Conservation (phyloP, 2,113 vertebrate genomes). For the Thamnaconus septentrionalis region DNA sequence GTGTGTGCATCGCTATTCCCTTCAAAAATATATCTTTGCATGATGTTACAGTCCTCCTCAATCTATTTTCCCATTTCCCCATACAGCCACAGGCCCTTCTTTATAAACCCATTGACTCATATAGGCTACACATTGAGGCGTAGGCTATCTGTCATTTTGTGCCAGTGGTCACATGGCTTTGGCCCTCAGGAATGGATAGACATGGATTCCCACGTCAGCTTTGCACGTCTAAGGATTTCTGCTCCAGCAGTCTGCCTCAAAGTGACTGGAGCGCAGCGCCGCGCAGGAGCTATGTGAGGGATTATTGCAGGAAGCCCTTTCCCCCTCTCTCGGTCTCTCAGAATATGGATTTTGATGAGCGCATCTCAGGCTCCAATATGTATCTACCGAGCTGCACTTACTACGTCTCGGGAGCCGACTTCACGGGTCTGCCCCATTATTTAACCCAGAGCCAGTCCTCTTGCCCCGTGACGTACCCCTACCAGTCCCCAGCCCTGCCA, state of each 20-base stretch:
- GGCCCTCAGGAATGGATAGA: slow-evolving; percentile 97
- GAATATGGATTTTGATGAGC: slow-evolving; percentile 99
- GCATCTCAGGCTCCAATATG: slow-evolving; percentile 96
- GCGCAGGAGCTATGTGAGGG: slow-evolving; percentile 91
- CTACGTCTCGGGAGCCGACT: slow-evolving; percentile 97
- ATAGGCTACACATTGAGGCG: slow-evolving; percentile 68
- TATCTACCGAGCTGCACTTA: slow-evolving; percentile 99
- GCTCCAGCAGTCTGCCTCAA: slow-evolving; percentile 96
- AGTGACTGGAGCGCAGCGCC: slow-evolving; percentile 90
- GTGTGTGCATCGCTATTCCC: neutral
- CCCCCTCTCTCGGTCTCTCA: slow-evolving; percentile 81
- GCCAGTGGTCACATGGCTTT: slow-evolving; percentile 98
- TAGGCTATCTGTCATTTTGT: slow-evolving; percentile 93
- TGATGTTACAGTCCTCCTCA: slow-evolving; percentile 4
- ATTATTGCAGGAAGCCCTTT: slow-evolving; percentile 81
- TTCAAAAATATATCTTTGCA: slow-evolving; percentile 16
- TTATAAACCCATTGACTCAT: slow-evolving; percentile 61
- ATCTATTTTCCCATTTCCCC: slow-evolving; percentile 48
- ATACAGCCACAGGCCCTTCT: slow-evolving; percentile 38
- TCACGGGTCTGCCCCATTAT: slow-evolving; percentile 97
- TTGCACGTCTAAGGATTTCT: slow-evolving; percentile 94
- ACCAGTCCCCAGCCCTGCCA: slow-evolving; percentile 93
- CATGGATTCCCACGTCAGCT: slow-evolving; percentile 99
- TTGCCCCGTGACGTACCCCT: slow-evolving; percentile 96
- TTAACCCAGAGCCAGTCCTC: slow-evolving; percentile 96